Percentiles rank a stretch among this genome's conserved stretches.
phyloP scores from a whole-genome alignment of 2,797 vertebrate species.

The Periophthalmus magnuspinnatus region DNA sequence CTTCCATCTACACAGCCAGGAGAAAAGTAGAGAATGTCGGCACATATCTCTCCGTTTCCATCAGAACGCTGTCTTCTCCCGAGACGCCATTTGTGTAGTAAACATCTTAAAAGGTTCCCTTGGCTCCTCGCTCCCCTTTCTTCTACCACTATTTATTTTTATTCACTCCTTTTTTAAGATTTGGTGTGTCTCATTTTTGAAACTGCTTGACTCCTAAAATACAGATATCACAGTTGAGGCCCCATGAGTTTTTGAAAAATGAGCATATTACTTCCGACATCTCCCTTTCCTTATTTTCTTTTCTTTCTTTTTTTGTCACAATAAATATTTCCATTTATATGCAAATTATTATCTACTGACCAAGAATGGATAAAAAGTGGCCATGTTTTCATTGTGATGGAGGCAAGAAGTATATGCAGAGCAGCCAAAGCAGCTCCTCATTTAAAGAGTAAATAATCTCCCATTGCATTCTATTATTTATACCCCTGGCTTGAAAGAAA shows the following conservation, averaged over 20 bases:
- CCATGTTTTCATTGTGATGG: slow-evolving; percentile 80
- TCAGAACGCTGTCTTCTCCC: slow-evolving; percentile 62
- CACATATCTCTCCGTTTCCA: slow-evolving; percentile 75
- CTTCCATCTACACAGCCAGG: slow-evolving; percentile 56
- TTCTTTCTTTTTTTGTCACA: slow-evolving; percentile 67
- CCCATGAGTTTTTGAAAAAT: slow-evolving; percentile 76
- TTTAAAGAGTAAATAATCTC: slow-evolving; percentile 84
- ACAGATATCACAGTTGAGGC: slow-evolving; percentile 76
- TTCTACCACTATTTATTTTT: slow-evolving; percentile 57
- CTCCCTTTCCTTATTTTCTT: slow-evolving; percentile 55
- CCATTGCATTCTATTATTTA: slow-evolving; percentile 81
- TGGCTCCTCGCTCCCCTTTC: slow-evolving; percentile 66
- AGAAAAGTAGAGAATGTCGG: slow-evolving; percentile 67
- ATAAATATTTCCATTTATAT: slow-evolving; percentile 88
- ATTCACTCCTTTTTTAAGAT: slow-evolving; percentile 39
- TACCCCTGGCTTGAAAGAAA: slow-evolving; percentile 77
- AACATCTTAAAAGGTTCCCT: slow-evolving; percentile 77
- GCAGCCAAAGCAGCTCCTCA: slow-evolving; percentile 68
- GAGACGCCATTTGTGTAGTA: slow-evolving; percentile 73
- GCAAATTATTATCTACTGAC: slow-evolving; percentile 85
- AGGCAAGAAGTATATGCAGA: slow-evolving; percentile 63
- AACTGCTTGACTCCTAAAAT: slow-evolving; percentile 79
- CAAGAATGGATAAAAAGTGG: slow-evolving; percentile 80
- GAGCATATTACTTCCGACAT: slow-evolving; percentile 77
- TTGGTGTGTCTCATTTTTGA: slow-evolving; percentile 69